Conservation (phyloP, 1,140 invertebrate species). For the Plodia interpunctella region DNA sequence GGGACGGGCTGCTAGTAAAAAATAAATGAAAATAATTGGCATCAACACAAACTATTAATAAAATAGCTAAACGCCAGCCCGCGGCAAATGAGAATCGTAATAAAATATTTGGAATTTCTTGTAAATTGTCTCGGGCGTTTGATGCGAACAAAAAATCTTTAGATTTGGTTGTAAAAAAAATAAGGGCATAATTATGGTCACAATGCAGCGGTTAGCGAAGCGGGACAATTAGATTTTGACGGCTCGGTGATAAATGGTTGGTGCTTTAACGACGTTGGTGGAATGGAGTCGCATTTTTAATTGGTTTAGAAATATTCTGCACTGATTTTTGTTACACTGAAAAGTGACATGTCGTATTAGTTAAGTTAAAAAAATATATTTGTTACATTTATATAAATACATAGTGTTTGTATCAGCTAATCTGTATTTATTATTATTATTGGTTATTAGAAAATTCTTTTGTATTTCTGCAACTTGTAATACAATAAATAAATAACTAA, state of each 20-base stretch:
- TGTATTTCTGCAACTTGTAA: too few relatives aligned
- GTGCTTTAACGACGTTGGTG: slow-evolving; percentile 32
- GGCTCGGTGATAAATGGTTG: slow-evolving; percentile 68
- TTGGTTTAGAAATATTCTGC: too few relatives aligned
- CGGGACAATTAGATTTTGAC: slow-evolving; percentile 75
- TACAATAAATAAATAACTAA: too few relatives aligned
- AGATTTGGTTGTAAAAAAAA: slow-evolving; percentile 60
- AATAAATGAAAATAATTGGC: slow-evolving; percentile 2
- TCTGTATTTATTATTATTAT: too few relatives aligned
- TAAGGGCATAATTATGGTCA: slow-evolving; percentile 71
- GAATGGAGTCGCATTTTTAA: slow-evolving; percentile 25
- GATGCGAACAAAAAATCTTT: slow-evolving; percentile 46
- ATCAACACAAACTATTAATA: background rate
- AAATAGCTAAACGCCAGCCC: slow-evolving; percentile 11
- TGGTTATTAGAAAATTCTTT: too few relatives aligned
- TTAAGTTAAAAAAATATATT: too few relatives aligned
- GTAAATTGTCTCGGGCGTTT: slow-evolving; percentile 44
- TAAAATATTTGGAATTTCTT: slow-evolving; percentile 51
- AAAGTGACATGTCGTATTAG: too few relatives aligned
- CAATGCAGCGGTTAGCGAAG: slow-evolving; percentile 64
- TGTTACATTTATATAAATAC: too few relatives aligned
- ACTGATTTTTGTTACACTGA: background rate
- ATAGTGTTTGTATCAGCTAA: too few relatives aligned
- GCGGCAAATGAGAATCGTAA: slow-evolving; percentile 21
- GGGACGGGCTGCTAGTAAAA: too few relatives aligned